Evolutionary conservation across 2,888 invertebrate species (phyloP), one percentile per base, ranked within the genome.

Genomic region (Tenthredo livida): DNA sequence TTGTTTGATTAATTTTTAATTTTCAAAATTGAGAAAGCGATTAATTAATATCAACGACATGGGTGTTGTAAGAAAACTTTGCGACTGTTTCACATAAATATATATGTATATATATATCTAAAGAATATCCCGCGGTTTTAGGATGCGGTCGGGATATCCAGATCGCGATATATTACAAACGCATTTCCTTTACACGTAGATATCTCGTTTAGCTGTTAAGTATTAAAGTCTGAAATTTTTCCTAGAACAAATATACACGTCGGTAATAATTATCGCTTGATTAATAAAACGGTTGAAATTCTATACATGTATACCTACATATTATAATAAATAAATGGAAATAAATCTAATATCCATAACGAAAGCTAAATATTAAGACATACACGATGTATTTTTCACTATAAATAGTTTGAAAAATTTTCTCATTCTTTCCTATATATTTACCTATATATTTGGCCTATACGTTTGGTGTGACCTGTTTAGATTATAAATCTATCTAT

Each of bases 121-220:
- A 75, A 75, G 75, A 25, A 29, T 47, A 6, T 40, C 40, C 70
- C 15, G n/a, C 17, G 12, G n/a, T 33, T 29, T 54, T 17, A 61
- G 58, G 58, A 61, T 80, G 80, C 61, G 80, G 80, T 80, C 61
- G 25, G 61, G 40, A 33, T 61, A 80, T 50, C 80, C 80, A 40
- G 40, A 58, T 61, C 80, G 43, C 72, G 72, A 21, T 73, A 43
- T 73, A 37, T 37, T 7, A 21, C 21, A 43, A 67, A 15, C 33
- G 25, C 61, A 33, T 67, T 15, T 67, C 67, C 67, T 12, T 33
- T 33, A 5, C 4, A 33, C 21, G 9, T 21, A 25, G 61, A 25
- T 61, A 61, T 25, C 61, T 9, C 37, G 37, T 6, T 21, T 61
- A 25, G 61, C 12, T 61, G 10, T 0, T 1, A 67, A 17, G 17